Percentiles rank a stretch among this genome's conserved stretches.
Conservation (phyloP, 2,888 invertebrate genomes). For the Galeruca laticollis region DNA sequence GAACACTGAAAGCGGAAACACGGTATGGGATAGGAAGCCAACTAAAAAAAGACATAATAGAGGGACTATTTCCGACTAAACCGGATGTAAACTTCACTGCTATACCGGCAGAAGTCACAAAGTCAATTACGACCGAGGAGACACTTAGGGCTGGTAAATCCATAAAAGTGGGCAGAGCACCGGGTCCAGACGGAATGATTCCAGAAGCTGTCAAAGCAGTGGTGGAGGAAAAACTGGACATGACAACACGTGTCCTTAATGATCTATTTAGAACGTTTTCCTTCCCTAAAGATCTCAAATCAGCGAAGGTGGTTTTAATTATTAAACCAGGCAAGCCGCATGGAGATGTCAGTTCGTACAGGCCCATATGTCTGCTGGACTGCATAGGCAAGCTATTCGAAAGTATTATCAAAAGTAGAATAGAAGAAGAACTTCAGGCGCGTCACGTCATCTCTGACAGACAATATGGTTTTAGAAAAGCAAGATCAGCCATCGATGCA, state of each 20-base stretch:
- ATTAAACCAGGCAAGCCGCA: conserved; percentile 15
- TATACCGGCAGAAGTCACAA: too few species aligned
- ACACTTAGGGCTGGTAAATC: too few species aligned
- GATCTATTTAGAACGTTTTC: not conserved
- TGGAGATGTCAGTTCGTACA: not conserved
- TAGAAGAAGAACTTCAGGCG: conserved; percentile 20
- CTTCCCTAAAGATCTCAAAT: conserved; percentile 30
- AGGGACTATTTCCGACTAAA: not conserved
- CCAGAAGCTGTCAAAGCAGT: too few species aligned
- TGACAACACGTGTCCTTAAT: too few species aligned
- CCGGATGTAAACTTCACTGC: too few species aligned
- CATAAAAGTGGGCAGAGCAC: too few species aligned
- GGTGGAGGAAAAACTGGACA: too few species aligned
- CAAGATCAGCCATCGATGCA: too few species aligned
- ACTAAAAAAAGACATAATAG: not conserved
- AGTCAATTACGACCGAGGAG: too few species aligned
- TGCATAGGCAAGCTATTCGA: conserved; percentile 26
- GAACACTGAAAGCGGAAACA: conserved; percentile 1
- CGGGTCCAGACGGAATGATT: too few species aligned
- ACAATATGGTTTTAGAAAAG: too few species aligned
- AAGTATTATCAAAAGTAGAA: conserved; percentile 20
- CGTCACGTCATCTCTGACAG: too few species aligned
- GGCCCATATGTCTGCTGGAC: conserved; percentile 36
- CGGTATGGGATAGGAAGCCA: not conserved
- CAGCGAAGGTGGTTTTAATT: conserved; percentile 25